Base-by-base conservation (phyloP, 2,797 vertebrate species). In the Cossypha dichroa region DNA sequence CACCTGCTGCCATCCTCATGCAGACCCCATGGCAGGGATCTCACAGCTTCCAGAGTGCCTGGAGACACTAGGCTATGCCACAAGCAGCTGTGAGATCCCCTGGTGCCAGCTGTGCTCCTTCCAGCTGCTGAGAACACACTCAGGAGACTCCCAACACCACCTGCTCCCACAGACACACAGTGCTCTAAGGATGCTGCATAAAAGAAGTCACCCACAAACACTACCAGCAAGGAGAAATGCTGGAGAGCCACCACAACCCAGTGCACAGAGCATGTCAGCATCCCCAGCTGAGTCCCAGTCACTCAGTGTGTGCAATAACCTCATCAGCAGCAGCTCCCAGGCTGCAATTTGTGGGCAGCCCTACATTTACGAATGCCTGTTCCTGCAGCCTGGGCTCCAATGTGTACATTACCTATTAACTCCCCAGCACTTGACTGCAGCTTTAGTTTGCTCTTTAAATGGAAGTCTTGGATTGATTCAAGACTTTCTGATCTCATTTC, bases 401-500 rank as follows among this genome's bases (percentile, higher is more conserved):
- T 1, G 26, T 56, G n/a, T 45, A 62, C 4, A 2, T 81, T 76
- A 59, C 83, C 80, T 55, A 67, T 63, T 76, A 90, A 56, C 77
- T 60, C 74, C 67, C 90, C 26, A 54, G 92, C 2, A 28, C 76
- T 41, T 29, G 74, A 90, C 17, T 93, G 85, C 92, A 86, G 75
- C 78, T 64, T 33, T 20, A 33, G 74, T 56, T 87, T 89, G 74
- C 52, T 79, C 80, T 76, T 60, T 70, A 91, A 94, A 85, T 29
- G 55, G 55, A 91, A 94, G 72, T 45, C 74, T 56, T 46, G 81
- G 56, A 59, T 74, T 91, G 82, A 88, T 56, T 85, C 74, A 56
- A 79, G 88, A 85, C 70, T 87, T 93, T 89, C 63, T 82, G 64
- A 94, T 85, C 70, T 67, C 59, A 10, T 26, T 95, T 60, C 77